phyloP scores from a whole-genome alignment of 2,797 vertebrate genomes.

The Danio tinwini region DNA sequence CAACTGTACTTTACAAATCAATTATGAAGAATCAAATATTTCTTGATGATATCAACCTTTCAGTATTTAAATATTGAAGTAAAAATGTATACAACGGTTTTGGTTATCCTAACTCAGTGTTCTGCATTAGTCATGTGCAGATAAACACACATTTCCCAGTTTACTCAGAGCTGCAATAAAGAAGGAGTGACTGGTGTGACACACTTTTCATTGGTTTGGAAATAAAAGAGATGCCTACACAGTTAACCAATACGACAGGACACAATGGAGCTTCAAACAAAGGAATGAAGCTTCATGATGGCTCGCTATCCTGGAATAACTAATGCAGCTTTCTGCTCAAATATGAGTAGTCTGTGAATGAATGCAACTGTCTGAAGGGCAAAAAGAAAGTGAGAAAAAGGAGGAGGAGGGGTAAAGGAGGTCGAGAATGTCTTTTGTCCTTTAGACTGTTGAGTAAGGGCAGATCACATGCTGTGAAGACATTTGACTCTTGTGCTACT shows the following conservation, averaged over 20 bases:
- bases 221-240: constrained; percentile 10
- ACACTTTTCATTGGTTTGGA: constrained; percentile 10
- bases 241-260: not conserved
- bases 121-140: not conserved
- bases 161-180: not conserved
- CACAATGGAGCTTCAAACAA: not conserved
- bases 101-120: not conserved
- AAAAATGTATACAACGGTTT: not conserved
- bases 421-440: constrained; percentile 14
- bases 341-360: not conserved
- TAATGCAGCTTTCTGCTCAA: not conserved
- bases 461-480: constrained; percentile 10
- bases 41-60: not conserved
- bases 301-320: not conserved
- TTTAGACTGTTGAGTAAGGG: constrained; percentile 28
- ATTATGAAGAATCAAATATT: not conserved
- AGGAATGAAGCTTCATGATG: not conserved
- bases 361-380: not conserved
- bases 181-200: not conserved
- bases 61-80: not conserved
- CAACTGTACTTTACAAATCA: not conserved
- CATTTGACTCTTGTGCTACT: not conserved
- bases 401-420: not conserved
- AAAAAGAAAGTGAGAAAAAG: not conserved
- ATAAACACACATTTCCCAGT: not conserved